Base-by-base conservation (phyloP, 1,140 invertebrate genomes). In the Galleria mellonella region DNA sequence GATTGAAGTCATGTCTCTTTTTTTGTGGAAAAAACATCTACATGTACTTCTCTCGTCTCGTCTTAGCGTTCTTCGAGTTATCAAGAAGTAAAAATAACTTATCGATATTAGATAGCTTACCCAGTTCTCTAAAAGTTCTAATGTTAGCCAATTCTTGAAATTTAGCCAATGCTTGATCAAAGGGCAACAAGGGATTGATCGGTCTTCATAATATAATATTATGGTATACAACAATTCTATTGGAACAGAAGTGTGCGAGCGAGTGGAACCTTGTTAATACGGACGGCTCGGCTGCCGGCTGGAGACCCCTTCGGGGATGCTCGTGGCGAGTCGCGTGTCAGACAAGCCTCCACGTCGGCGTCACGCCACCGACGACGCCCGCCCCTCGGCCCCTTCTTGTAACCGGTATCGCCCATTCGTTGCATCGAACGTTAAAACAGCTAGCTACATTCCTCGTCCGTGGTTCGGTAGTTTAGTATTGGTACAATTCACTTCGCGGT, bases 311-410 rank as follows among this genome's bases (percentile, higher is more conserved):
- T 57, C 64, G 64, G 54, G 30, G 45, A 39, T 43, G 55, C 43
- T 73, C 69, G 72, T 78, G 70, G 65, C 64, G 57, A 56, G 62
- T 66, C 70, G 76, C 73, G 73, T 79, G 75, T 81, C 75, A 56
- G 72, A 51, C 74, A 62, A 72, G 64, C 75, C 69, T 83, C 79
- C 79, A 82, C 79, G 79, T 83, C 68, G 75, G 59, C 79, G 70
- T 82, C 79, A 75, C 79, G 79, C 79, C 77, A 84, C 75, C 63
- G 51, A 38, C 62, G 49, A 46, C 62, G 43, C 51, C 64, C 61
- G 48, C 57, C 61, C 55, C 50, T 23, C 41, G 30, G 45, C 35
- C 35, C 43, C 10, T 43, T 27, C 49, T 12, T 50, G 41, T 59
- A 28, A 59, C 58, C 55, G 49, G 56, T 35, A 17, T 41, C 47